These are phyloP conservation scores for Drosophila orosa DNA, from an alignment of 1,140 invertebrate species.

Conservation along the genomic window DNA sequence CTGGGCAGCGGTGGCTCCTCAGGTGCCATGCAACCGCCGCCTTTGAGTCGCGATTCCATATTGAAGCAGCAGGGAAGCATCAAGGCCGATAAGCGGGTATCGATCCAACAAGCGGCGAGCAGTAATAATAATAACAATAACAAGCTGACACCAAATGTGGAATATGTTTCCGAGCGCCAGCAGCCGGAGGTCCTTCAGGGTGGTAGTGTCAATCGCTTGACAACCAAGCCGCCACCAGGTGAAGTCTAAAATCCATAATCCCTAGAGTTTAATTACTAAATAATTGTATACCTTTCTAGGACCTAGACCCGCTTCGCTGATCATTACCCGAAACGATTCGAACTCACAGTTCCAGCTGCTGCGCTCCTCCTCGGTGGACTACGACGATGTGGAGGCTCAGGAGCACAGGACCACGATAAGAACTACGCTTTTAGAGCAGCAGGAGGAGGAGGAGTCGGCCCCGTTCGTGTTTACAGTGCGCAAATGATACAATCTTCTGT, in stretches of 20 bases:
- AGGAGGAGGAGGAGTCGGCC: slow-evolving; percentile 83
- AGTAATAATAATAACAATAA: slow-evolving; percentile 65
- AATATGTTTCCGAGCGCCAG: slow-evolving; percentile 77
- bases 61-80: slow-evolving; percentile 80
- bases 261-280: not conserved
- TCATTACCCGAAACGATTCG: slow-evolving; percentile 77
- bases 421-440: slow-evolving; percentile 69
- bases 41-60: slow-evolving; percentile 78
- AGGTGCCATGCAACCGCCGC: slow-evolving; percentile 20
- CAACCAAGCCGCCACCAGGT: slow-evolving; percentile 70
- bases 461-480: slow-evolving; percentile 82
- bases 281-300: slow-evolving; percentile 21
- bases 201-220: slow-evolving; percentile 56
- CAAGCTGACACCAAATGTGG: slow-evolving; percentile 68
- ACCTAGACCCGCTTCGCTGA: slow-evolving; percentile 78
- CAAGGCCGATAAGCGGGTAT: slow-evolving; percentile 79
- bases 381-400: slow-evolving; percentile 81
- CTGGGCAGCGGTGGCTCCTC: slow-evolving; percentile 11
- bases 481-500: slow-evolving; percentile 70
- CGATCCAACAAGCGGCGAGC: slow-evolving; percentile 68
- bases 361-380: slow-evolving; percentile 82
- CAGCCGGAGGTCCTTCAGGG: slow-evolving; percentile 42
- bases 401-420: slow-evolving; percentile 61
- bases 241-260: not conserved
- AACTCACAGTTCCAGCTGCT: slow-evolving; percentile 77